Base-by-base conservation (phyloP, 1,140 invertebrate genomes). In the Condylostylus longicornis region DNA sequence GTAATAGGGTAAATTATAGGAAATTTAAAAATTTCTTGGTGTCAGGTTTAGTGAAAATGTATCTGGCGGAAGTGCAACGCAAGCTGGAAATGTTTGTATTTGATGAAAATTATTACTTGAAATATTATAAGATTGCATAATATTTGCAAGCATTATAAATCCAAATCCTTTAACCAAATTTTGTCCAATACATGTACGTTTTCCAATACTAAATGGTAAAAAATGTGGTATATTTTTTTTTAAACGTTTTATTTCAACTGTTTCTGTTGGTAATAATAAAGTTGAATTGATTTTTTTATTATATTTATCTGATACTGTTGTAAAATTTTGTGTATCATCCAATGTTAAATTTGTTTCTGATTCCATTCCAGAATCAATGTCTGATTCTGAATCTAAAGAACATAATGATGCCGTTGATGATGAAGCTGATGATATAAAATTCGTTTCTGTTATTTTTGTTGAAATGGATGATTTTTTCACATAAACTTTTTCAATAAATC, bases 121-220 rank as follows among this genome's bases (percentile, higher is more conserved):
- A n/a, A 89, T 66, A 29, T 81, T 72, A 49, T 77, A 88, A 38
- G 75, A 68, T 44, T 84, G 79, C 19, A 88, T 49, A 8, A 90
- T 61, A 20, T 74, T 82, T 0, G 77, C 74, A 23, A 87, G 54
- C 32, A 75, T 70, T 0, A 80, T 64, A 56, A 86, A 83, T 36
- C 72, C 72, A 51, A 84, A 71, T 21, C 78, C 74, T 17, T 77
- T 75, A 0, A 87, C 79, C 29, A 94, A 62, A 37, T 79, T 81
- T 60, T 88, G 85, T 1, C 88, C 88, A 45, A 94, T 78, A 53
- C 88, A 93, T 0, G 83, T 83, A 9, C 88, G 66, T 42, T 83
- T 77, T 1, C 87, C 82, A 20, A 81, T 82, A 43, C 82, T 82
- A 61, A 90, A 91, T 0, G 87, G 87, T 14, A 90, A 63, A 49